These are phyloP conservation scores for Hirtodrosophila alboralis DNA, from an alignment of 2,888 invertebrate species.

Conservation along the genomic window DNA sequence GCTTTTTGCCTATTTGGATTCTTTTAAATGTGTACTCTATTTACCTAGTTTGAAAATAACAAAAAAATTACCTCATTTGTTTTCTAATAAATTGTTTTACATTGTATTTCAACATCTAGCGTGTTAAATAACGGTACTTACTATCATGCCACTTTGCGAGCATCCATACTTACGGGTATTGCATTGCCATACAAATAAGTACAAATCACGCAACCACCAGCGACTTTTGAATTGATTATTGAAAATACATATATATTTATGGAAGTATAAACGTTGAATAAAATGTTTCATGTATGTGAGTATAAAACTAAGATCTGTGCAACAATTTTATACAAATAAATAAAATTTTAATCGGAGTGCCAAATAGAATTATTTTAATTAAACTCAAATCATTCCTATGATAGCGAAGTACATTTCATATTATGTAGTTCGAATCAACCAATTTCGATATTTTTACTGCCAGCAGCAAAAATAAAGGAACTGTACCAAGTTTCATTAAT, in stretches of 20 bases:
- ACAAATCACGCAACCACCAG: slow-evolving; percentile 25
- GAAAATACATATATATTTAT: too few species aligned
- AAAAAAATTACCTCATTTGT: slow-evolving; percentile 24
- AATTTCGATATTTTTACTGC: too few species aligned
- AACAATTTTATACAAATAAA: too few species aligned
- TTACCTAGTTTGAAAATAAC: slow-evolving; percentile 29
- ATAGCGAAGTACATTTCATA: too few species aligned
- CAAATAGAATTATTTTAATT: too few species aligned
- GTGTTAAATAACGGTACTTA: slow-evolving; percentile 3
- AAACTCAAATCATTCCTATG: too few species aligned
- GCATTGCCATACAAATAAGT: slow-evolving; percentile 11
- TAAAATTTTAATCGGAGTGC: too few species aligned
- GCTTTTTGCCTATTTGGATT: background rate
- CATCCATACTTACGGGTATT: background rate
- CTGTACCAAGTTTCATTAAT: background rate
- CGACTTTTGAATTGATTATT: slow-evolving; percentile 1
- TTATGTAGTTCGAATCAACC: too few species aligned
- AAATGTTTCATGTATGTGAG: too few species aligned
- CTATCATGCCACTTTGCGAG: background rate
- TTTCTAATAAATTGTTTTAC: background rate
- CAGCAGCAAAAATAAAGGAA: too few species aligned
- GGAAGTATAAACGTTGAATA: too few species aligned
- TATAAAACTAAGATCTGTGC: too few species aligned
- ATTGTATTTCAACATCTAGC: slow-evolving; percentile 1
- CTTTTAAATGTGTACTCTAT: slow-evolving; percentile 5